Evolutionary conservation across 2,797 vertebrate genomes (phyloP).

Genomic region (Phyllotis vaccarum): DNA sequence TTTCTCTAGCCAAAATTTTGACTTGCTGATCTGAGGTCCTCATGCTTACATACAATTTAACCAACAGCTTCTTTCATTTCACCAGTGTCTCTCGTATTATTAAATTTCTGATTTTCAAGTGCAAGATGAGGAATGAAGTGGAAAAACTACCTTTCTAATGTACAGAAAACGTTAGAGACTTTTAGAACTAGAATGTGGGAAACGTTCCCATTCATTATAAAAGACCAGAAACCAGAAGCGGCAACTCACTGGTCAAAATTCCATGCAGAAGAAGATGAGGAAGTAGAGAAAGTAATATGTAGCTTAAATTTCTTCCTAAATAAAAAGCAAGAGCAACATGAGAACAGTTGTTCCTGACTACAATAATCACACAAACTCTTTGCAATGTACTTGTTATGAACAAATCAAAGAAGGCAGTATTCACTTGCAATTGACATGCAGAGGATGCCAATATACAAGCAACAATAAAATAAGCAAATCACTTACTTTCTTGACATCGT

Average conservation of each 20-base stretch:
- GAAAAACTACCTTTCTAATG: not conserved
- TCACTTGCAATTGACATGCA: constrained; percentile 10
- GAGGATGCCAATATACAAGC: not conserved
- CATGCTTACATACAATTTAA: not conserved
- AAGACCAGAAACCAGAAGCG: not conserved
- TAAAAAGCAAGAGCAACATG: not conserved
- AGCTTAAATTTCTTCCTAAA: constrained; percentile 39
- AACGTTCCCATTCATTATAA: not conserved
- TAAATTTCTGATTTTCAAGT: constrained; percentile 32
- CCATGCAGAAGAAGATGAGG: not conserved
- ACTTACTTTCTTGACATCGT: constrained; percentile 8
- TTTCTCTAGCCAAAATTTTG: constrained; percentile 44
- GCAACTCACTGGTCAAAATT: not conserved
- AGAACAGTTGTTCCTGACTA: not conserved
- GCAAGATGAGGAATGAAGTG: not conserved
- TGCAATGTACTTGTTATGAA: not conserved
- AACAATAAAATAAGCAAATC: not conserved
- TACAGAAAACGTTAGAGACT: not conserved
- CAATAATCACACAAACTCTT: not conserved
- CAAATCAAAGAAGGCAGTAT: constrained; percentile 35
- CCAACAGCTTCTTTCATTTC: constrained; percentile 1
- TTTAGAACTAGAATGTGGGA: not conserved
- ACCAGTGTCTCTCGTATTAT: constrained; percentile 13
- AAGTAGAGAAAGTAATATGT: not conserved
- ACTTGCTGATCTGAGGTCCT: not conserved